Percentiles rank a stretch among this genome's conserved stretches.
These are phyloP conservation scores for Watsonalla binaria DNA, from an alignment of 2,888 invertebrate species.

Conservation along the genomic window DNA sequence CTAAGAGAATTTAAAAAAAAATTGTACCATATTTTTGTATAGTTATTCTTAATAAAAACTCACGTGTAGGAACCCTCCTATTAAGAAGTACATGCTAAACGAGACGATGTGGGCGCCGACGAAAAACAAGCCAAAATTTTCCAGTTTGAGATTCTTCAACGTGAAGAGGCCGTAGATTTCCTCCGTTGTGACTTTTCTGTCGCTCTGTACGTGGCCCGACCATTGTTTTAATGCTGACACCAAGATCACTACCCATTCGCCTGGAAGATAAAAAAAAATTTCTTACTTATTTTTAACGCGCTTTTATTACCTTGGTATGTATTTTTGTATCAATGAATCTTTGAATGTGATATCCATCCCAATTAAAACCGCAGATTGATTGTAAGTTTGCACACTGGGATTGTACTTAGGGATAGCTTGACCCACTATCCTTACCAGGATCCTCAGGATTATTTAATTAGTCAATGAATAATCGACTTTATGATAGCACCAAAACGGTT, in stretches of 20 bases:
- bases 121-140: constrained; percentile 69
- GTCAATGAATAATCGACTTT: no score
- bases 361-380: no score
- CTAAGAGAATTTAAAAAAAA: no score
- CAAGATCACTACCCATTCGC: constrained; percentile 83
- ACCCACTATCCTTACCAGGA: no score
- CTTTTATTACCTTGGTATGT: no score
- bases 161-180: constrained; percentile 64
- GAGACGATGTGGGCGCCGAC: constrained; percentile 74
- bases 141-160: constrained; percentile 72
- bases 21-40: no score
- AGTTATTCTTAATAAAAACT: constrained; percentile 34
- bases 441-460: no score
- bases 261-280: constrained; percentile 49
- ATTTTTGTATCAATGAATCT: no score
- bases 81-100: constrained; percentile 78
- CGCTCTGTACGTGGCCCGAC: constrained; percentile 56
- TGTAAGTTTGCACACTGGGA: no score
- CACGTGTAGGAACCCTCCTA: constrained; percentile 85
- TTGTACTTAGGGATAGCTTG: no score
- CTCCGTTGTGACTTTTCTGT: constrained; percentile 46
- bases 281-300: neutral
- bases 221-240: constrained; percentile 80
- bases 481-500: no score
- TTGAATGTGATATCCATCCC: no score